A percentile compares a stretch with the other conserved stretches of the same genome.
Evolutionary conservation across 1,140 invertebrate species (phyloP).

Genomic region (Chironomus striatipennis): DNA sequence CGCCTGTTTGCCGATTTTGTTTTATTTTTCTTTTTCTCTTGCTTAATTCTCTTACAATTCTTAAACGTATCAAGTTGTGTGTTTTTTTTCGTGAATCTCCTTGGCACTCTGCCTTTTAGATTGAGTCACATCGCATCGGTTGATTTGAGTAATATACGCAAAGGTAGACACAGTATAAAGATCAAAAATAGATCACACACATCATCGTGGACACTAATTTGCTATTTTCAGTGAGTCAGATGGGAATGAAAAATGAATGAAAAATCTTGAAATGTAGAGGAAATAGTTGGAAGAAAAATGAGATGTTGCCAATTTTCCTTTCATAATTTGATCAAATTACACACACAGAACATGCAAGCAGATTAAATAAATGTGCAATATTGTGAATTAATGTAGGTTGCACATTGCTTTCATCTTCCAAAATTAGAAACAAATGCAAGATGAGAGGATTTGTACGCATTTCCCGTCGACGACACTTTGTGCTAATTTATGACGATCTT

Average conservation of each 20-base stretch:
- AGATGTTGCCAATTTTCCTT: neutral
- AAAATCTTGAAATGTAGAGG: neutral
- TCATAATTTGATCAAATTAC: too few species aligned
- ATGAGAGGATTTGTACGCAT: too few species aligned
- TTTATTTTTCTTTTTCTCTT: too few species aligned
- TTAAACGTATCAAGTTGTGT: neutral
- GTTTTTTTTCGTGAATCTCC: neutral
- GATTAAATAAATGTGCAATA: too few species aligned
- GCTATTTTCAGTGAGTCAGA: neutral
- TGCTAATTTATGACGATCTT: too few species aligned
- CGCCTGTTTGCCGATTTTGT: conserved; percentile 3
- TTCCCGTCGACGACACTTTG: too few species aligned
- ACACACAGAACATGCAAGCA: neutral
- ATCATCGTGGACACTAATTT: neutral
- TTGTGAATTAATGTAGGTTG: too few species aligned
- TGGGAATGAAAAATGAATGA: neutral
- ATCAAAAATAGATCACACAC: conserved; percentile 21
- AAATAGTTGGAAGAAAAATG: neutral
- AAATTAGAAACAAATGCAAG: too few species aligned
- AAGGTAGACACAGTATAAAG: conserved; percentile 20
- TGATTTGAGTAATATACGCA: neutral
- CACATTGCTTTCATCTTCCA: too few species aligned
- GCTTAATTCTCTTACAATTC: neutral
- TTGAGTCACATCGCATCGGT: conserved; percentile 5
- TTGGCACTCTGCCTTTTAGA: conserved; percentile 5